These are phyloP conservation scores for Syngnathus scovelli DNA, from an alignment of 2,113 vertebrate species.

Conservation along the genomic window DNA sequence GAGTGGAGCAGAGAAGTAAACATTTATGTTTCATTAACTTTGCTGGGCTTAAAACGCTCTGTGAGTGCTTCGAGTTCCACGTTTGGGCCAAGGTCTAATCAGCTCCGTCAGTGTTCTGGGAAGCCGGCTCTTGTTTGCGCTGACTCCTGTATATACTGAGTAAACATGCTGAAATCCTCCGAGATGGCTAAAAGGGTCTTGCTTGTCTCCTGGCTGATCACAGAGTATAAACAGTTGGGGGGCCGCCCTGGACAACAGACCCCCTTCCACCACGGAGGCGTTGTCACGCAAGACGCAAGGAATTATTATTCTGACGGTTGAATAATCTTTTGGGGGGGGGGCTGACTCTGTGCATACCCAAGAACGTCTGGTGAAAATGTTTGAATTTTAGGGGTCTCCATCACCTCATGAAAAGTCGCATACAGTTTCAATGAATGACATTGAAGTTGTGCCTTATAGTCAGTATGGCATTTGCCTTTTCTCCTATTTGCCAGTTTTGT, in stretches of 20 bases:
- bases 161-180: constrained; percentile 13
- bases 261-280: neutral
- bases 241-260: constrained; percentile 1
- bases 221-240: constrained; percentile 9
- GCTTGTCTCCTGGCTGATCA: constrained; percentile 9
- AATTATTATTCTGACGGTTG: neutral
- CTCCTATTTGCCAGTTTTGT: no score
- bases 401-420: neutral
- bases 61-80: neutral
- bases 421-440: neutral
- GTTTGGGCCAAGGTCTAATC: constrained; percentile 6
- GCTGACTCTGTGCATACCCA: neutral
- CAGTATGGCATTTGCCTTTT: no score
- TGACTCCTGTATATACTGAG: constrained; percentile 15
- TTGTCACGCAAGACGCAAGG: neutral
- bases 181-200: neutral
- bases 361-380: neutral
- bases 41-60: constrained; percentile 1
- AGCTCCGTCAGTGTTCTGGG: constrained; percentile 6
- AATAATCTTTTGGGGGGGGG: neutral
- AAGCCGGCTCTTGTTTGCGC: neutral
- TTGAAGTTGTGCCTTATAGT: neutral
- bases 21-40: constrained; percentile 16
- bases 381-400: neutral
- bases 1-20: constrained; percentile 6